phyloP scores from a whole-genome alignment of 2,113 vertebrate genomes.

The Podarcis cretensis region DNA sequence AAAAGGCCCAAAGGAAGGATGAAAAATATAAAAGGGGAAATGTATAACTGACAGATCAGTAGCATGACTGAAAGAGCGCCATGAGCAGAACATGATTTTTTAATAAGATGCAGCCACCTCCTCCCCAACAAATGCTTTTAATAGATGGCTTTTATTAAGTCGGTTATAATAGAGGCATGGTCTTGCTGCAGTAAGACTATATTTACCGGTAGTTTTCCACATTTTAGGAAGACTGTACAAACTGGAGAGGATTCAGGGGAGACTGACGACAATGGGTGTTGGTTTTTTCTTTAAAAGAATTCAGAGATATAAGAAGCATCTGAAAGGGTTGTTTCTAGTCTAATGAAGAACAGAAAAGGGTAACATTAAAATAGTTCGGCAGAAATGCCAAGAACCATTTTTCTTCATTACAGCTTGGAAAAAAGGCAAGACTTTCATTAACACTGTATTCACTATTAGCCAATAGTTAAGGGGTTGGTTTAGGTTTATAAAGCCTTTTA shows the following conservation, averaged over 20 bases:
- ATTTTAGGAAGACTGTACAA: not conserved
- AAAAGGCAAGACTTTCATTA: not conserved
- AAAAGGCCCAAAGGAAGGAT: not conserved
- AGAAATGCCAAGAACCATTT: not conserved
- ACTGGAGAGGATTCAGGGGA: not conserved
- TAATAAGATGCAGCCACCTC: not conserved
- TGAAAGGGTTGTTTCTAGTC: not conserved
- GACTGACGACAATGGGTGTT: not conserved
- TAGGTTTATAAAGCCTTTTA: too few relatives aligned
- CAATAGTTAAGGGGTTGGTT: too few relatives aligned
- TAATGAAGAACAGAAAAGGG: not conserved
- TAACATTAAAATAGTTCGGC: not conserved
- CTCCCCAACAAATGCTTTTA: not conserved
- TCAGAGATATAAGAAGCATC: not conserved
- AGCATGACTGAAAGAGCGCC: not conserved
- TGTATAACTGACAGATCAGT: not conserved
- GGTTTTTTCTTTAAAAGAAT: not conserved
- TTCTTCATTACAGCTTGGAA: not conserved
- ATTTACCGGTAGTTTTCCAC: not conserved
- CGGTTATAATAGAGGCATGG: not conserved
- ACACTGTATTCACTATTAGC: too few relatives aligned
- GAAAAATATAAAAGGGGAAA: not conserved
- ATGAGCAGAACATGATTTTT: not conserved
- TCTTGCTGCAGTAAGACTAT: not conserved
- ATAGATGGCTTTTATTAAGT: not conserved